Percentiles rank a stretch among this genome's conserved stretches.
phyloP scores from a whole-genome alignment of 2,797 vertebrate genomes.

The Staurois parvus region DNA sequence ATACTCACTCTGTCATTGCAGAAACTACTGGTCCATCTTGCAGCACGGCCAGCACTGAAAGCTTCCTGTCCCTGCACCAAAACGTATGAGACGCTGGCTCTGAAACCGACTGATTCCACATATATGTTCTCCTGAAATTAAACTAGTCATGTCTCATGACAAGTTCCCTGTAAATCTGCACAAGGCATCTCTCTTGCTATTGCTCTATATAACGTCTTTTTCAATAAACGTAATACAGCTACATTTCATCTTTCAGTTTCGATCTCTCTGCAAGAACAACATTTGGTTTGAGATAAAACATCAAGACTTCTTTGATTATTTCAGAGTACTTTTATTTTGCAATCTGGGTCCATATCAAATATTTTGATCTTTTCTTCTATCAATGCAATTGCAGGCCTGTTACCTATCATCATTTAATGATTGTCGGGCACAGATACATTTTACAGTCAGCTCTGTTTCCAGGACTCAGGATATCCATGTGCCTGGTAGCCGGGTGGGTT shows the following conservation, averaged over 20 bases:
- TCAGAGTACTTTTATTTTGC: background rate
- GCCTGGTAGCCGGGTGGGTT: background rate
- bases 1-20: background rate
- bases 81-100: background rate
- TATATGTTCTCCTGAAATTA: background rate
- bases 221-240: background rate
- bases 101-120: background rate
- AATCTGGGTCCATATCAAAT: background rate
- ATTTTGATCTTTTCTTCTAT: background rate
- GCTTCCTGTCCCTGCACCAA: background rate
- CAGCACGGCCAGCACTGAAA: background rate
- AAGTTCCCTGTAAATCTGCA: background rate
- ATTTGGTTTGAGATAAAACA: background rate
- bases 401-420: conserved; percentile 10
- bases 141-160: background rate
- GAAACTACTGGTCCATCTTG: background rate
- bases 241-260: background rate
- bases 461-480: background rate
- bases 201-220: background rate
- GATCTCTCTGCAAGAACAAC: background rate
- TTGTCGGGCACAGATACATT: background rate
- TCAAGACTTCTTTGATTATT: background rate
- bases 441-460: background rate
- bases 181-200: background rate
- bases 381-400: background rate